These are phyloP conservation scores for Rhysida immarginata DNA, from an alignment of 1,140 invertebrate species.

Conservation along the genomic window DNA sequence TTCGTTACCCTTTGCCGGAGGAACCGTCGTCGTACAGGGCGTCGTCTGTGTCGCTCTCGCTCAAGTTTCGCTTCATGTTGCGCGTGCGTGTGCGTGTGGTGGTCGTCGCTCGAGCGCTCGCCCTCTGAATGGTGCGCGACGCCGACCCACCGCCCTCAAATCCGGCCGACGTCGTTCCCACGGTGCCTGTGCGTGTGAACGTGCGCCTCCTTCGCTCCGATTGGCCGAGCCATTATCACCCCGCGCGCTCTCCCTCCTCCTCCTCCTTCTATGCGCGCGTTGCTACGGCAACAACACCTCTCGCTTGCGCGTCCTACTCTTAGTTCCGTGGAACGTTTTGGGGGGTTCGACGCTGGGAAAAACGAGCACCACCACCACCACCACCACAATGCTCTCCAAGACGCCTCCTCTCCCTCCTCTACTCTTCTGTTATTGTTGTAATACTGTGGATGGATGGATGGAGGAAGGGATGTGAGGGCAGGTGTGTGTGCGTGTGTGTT, in stretches of 20 bases:
- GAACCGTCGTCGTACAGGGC: constrained; percentile 27
- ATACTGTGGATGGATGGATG: too few relatives aligned
- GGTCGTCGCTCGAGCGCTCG: too few relatives aligned
- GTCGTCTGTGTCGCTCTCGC: constrained; percentile 30
- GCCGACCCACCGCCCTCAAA: constrained; percentile 1
- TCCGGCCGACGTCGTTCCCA: constrained; percentile 3
- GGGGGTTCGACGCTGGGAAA: too few relatives aligned
- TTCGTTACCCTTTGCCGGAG: constrained; percentile 35
- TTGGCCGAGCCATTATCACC: constrained; percentile 1
- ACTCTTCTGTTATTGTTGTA: too few relatives aligned
- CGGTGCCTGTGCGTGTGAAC: constrained; percentile 1
- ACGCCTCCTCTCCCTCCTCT: too few relatives aligned
- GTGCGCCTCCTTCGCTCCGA: background rate
- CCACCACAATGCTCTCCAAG: too few relatives aligned
- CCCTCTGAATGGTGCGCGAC: too few relatives aligned
- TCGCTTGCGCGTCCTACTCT: too few relatives aligned
- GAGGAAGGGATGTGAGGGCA: background rate
- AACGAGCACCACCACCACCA: too few relatives aligned
- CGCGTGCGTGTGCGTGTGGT: background rate
- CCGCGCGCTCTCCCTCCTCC: background rate
- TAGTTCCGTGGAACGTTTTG: too few relatives aligned
- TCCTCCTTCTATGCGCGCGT: background rate
- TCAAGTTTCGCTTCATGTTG: constrained; percentile 31
- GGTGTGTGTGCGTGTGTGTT: background rate
- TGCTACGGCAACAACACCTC: background rate